Conservation (phyloP, 2,888 invertebrate species). For the Parnassius mnemosyne region DNA sequence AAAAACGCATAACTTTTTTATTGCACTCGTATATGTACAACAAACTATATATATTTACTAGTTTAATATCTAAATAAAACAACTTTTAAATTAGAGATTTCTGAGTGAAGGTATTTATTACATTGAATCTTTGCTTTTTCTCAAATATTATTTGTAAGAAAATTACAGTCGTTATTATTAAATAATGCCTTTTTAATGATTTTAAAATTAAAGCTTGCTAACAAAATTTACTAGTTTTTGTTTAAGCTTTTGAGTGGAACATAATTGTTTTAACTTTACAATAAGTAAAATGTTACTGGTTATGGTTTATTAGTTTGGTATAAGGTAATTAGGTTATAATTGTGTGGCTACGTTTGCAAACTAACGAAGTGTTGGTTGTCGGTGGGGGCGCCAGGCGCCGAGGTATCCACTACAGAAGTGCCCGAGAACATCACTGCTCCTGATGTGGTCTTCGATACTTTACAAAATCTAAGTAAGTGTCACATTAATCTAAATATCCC, state of each 20-base stretch:
- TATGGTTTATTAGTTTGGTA: conserved; percentile 1
- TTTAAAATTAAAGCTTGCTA: not conserved
- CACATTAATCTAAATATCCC: conserved; percentile 4
- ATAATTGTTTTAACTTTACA: not conserved
- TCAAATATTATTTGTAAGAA: not conserved
- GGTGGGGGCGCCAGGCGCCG: conserved; percentile 52
- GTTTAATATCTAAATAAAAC: no score
- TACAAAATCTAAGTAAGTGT: conserved; percentile 53
- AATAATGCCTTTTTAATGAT: not conserved
- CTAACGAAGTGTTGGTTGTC: conserved; percentile 57
- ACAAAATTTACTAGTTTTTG: not conserved
- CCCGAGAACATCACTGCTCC: conserved; percentile 40
- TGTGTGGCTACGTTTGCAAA: conserved; percentile 46
- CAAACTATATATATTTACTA: no score
- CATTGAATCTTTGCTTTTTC: not conserved
- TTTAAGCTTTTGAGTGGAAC: not conserved
- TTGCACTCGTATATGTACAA: no score
- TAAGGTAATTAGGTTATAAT: conserved; percentile 28
- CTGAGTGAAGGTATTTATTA: no score
- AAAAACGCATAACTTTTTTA: no score
- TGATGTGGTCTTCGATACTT: conserved; percentile 43
- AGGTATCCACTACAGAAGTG: conserved; percentile 47
- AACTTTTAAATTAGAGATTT: no score
- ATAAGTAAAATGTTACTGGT: not conserved
- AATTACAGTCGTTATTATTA: not conserved